Conservation (phyloP, 2,797 vertebrate genomes). For the Carduelis carduelis region DNA sequence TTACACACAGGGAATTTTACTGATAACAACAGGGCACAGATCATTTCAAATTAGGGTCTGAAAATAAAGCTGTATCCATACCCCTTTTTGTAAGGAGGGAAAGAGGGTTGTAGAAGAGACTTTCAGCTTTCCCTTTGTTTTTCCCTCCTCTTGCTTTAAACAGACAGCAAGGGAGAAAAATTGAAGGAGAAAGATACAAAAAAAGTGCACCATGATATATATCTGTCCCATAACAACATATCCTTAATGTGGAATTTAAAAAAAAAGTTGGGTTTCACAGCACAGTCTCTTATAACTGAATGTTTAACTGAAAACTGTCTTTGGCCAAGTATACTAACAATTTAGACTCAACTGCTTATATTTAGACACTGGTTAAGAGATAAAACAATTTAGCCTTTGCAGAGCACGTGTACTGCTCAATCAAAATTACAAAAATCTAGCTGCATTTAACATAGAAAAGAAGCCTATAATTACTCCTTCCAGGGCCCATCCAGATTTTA, state of each 20-base stretch:
- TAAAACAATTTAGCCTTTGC: background rate
- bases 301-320: background rate
- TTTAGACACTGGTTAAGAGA: background rate
- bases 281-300: background rate
- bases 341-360: background rate
- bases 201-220: background rate
- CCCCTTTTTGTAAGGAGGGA: accelerated
- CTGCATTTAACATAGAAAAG: background rate
- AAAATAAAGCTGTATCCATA: background rate
- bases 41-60: background rate
- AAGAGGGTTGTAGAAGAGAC: background rate
- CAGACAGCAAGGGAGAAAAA: background rate
- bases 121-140: background rate
- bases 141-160: background rate
- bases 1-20: background rate
- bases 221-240: background rate
- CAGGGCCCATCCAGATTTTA: background rate
- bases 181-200: background rate
- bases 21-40: accelerated
- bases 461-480: background rate
- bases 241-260: background rate
- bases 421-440: background rate
- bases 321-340: background rate
- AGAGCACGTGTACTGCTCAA: background rate
- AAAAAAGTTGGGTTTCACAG: background rate